Base-by-base conservation (phyloP, 1,140 invertebrate species). In the Zaprionus lachaisei region DNA sequence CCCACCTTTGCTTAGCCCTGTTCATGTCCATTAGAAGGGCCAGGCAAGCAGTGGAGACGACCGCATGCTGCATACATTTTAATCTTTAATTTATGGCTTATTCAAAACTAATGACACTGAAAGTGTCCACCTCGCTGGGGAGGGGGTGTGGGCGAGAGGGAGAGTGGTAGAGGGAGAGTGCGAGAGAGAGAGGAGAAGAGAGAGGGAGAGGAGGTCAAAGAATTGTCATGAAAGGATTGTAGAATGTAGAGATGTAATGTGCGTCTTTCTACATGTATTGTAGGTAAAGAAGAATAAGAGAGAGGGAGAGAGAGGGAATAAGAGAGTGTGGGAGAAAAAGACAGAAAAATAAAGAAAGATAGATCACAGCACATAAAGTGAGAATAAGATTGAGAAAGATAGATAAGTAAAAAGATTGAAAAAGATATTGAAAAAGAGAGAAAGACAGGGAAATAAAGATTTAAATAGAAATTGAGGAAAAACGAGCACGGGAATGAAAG, bases 41-140 rank as follows among this genome's bases (percentile, higher is more conserved):
- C 24, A 67, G 60, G 37, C 54, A 37, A 55, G 64, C 9, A 41
- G 41, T 47, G 17, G 41, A 60, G 28, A 47, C 49, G 34, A 63
- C 49, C 69, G 77, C 73, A 72, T 64, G 66, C 58, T 79, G 72
- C 28, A 72, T 70, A 69, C 54, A 72, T 87, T 87, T 87, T 87
- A 87, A 89, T 87, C 83, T 87, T 87, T 87, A 89, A 87, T 87
- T 87, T 87, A 87, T 87, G 83, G 83, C 83, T 87, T 87, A 87
- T 87, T 87, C 83, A 87, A 87, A 87, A 87, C 83, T 87, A 87
- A 87, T 87, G 83, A 87, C 83, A 87, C 83, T 80, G 83, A 87
- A 87, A 89, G 77, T 78, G 68, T 76, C 66, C 83, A 74, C 51
- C 15, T 31, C 57, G 37, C 0, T 2, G 41, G 15, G n/a, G n/a